Conservation (phyloP, 2,888 invertebrate genomes). For the Herminia tarsipennalis region DNA sequence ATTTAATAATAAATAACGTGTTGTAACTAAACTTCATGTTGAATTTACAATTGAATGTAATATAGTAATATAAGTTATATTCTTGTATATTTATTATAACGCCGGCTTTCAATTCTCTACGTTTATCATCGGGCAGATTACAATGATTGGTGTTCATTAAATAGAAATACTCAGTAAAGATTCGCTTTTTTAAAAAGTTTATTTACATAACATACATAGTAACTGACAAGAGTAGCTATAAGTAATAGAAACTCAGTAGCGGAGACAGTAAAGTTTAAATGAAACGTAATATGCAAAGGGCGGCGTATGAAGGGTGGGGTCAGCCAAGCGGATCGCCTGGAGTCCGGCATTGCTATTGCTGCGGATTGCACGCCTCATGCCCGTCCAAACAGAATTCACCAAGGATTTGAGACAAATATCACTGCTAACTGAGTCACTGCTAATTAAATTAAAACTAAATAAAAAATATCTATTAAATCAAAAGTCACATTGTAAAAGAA, state of each 20-base stretch:
- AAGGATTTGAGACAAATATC: constrained; percentile 60
- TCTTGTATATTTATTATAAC: constrained; percentile 38
- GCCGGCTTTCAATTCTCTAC: constrained; percentile 32
- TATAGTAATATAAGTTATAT: constrained; percentile 55
- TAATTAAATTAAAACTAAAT: constrained; percentile 68
- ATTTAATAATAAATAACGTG: constrained; percentile 57
- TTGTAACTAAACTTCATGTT: constrained; percentile 50
- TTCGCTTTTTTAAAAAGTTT: constrained; percentile 70
- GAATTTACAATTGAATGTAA: constrained; percentile 56
- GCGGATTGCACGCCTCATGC: constrained; percentile 22
- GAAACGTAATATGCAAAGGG: constrained; percentile 28
- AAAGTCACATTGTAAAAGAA: constrained; percentile 47
- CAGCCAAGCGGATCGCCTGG: background rate
- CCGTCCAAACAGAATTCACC: constrained; percentile 40
- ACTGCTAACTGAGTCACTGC: constrained; percentile 65
- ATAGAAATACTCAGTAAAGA: constrained; percentile 60
- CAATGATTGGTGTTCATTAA: constrained; percentile 43
- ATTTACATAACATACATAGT: constrained; percentile 81
- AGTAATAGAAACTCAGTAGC: constrained; percentile 70
- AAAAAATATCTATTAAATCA: constrained; percentile 64
- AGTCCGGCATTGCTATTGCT: constrained; percentile 20
- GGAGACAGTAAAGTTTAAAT: constrained; percentile 49
- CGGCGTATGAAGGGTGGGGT: constrained; percentile 24
- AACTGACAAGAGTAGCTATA: constrained; percentile 74
- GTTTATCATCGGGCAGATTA: constrained; percentile 31